phyloP scores from a whole-genome alignment of 1,140 invertebrate genomes.

The Brachionus paranguensis region DNA sequence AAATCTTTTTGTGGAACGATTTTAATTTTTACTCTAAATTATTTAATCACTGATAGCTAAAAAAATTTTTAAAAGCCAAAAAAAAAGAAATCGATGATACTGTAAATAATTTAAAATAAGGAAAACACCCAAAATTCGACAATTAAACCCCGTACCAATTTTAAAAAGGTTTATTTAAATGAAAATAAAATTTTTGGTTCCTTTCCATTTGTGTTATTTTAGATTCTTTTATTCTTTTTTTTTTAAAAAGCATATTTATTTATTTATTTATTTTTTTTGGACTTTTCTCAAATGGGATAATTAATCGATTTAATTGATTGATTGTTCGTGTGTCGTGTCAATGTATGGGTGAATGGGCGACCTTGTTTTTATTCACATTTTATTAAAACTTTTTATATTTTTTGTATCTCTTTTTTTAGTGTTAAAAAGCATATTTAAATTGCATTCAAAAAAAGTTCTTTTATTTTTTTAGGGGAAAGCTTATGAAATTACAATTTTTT shows the following conservation, averaged over 20 bases:
- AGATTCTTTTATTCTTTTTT: neutral
- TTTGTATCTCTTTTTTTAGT: constrained; percentile 1
- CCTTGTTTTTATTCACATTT: neutral
- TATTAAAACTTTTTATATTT: neutral
- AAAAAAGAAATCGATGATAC: neutral
- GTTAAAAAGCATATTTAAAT: neutral
- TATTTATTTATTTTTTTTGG: neutral
- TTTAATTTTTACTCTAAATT: neutral
- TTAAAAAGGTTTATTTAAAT: constrained; percentile 10
- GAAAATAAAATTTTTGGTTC: constrained; percentile 19
- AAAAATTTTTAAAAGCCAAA: neutral
- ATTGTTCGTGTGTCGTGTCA: neutral
- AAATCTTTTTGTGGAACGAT: neutral
- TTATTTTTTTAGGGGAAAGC: neutral
- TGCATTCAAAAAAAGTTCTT: neutral
- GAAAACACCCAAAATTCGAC: neutral
- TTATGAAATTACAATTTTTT: neutral
- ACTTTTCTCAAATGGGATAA: neutral
- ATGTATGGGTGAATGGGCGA: neutral
- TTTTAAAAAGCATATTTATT: neutral
- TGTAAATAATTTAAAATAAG: neutral
- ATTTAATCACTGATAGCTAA: neutral
- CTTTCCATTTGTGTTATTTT: neutral
- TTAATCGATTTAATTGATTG: constrained; percentile 8
- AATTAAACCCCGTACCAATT: neutral